Conservation (phyloP, 2,797 vertebrate genomes). For the Hydrophis major region DNA sequence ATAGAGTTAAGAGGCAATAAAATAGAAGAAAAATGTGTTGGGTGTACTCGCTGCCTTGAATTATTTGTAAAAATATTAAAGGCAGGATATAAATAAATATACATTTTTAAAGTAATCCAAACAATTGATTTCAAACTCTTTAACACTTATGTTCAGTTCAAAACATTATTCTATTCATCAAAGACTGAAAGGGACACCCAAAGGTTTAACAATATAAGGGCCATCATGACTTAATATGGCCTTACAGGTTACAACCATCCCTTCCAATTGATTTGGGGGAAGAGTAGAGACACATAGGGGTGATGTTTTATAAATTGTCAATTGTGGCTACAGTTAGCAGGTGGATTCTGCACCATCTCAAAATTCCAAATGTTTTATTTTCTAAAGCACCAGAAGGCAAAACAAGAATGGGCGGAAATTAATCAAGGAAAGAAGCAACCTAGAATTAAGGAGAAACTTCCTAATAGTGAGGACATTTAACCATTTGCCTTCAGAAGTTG, state of each 20-base stretch:
- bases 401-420: no score
- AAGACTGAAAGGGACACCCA: not conserved
- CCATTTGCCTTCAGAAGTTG: no score
- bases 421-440: no score
- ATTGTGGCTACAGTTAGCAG: not conserved
- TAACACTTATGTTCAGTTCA: not conserved
- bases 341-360: not conserved
- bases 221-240: not conserved
- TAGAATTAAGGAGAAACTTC: no score
- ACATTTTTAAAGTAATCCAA: not conserved
- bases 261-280: not conserved
- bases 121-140: not conserved
- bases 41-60: not conserved
- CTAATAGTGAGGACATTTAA: no score
- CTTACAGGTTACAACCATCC: not conserved
- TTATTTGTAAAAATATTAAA: not conserved
- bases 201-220: not conserved
- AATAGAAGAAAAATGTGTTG: not conserved
- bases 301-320: not conserved
- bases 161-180: not conserved
- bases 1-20: not conserved
- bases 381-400: no score
- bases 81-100: not conserved
- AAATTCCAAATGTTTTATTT: not conserved
- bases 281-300: not conserved